phyloP scores from a whole-genome alignment of 2,113 vertebrate genomes.

The Lichenostomus cassidix region DNA sequence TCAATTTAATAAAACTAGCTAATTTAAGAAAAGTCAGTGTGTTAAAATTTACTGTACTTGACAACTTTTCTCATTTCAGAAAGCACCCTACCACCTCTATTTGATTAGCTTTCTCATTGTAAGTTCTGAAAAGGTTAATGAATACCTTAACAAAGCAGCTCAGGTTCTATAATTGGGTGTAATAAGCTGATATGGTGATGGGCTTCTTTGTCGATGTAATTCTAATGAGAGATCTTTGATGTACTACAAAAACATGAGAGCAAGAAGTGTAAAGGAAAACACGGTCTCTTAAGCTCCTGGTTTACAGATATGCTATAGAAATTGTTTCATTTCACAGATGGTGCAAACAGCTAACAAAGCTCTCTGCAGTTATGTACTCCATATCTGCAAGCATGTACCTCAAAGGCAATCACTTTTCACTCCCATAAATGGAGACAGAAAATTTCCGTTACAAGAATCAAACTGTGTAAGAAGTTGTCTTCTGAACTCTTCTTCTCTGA shows the following conservation, averaged over 20 bases:
- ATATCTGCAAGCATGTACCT: background rate
- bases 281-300: background rate
- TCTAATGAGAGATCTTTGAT: conserved; percentile 44
- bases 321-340: background rate
- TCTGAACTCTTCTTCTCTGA: background rate
- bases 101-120: conserved; percentile 71
- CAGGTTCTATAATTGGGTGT: conserved; percentile 66
- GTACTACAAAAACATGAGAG: conserved; percentile 35
- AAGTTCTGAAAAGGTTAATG: conserved; percentile 77
- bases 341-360: background rate
- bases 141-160: conserved; percentile 62
- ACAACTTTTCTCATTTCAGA: conserved; percentile 71
- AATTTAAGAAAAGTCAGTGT: conserved; percentile 65
- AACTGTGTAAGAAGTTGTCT: background rate
- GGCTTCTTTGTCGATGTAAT: conserved; percentile 54
- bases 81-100: conserved; percentile 62
- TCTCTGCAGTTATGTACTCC: background rate
- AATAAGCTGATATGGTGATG: conserved; percentile 70
- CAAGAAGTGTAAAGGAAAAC: conserved; percentile 33
- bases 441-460: background rate
- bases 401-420: conserved; percentile 13
- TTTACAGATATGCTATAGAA: conserved; percentile 26
- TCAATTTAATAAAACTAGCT: conserved; percentile 68
- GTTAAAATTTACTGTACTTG: conserved; percentile 73
- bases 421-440: background rate